phyloP scores from a whole-genome alignment of 37 sponge, comb jelly and placozoan genomes.

The Axinella damicornis region DNA sequence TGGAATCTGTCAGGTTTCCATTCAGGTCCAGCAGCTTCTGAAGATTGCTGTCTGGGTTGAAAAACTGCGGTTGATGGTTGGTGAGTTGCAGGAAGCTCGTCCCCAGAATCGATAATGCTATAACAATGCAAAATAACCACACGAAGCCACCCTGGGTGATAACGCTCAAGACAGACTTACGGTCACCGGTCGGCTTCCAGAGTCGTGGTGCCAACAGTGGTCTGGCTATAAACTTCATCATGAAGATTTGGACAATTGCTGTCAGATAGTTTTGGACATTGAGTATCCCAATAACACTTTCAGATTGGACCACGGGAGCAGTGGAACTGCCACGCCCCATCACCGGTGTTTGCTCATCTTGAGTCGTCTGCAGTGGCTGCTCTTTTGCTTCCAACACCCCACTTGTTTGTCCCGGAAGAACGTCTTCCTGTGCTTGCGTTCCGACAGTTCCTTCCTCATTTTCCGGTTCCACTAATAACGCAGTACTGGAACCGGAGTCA shows the following conservation, averaged over 20 bases:
- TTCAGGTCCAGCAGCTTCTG: constrained; percentile 83
- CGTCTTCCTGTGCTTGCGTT: no score
- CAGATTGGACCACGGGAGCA: neutral
- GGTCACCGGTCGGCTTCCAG: neutral
- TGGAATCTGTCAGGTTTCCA: constrained; percentile 58
- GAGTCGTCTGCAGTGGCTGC: no score
- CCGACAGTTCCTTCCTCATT: no score
- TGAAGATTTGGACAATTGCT: neutral
- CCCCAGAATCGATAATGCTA: constrained; percentile 19
- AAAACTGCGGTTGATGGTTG: constrained; percentile 76
- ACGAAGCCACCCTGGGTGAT: neutral
- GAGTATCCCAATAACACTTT: neutral
- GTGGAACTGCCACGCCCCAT: neutral
- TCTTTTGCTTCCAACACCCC: no score
- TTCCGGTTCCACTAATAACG: no score
- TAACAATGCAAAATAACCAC: constrained; percentile 33
- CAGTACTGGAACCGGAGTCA: constrained; percentile 16
- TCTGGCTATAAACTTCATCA: constrained; percentile 9
- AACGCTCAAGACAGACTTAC: neutral
- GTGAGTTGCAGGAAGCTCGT: constrained; percentile 39
- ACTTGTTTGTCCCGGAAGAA: neutral
- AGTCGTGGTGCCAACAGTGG: neutral
- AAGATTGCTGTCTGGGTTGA: constrained; percentile 70
- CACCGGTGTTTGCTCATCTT: no score
- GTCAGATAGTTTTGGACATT: neutral